These are phyloP conservation scores for Triplophysa yarkandensis DNA, from an alignment of 2,797 vertebrate species.

Conservation along the genomic window DNA sequence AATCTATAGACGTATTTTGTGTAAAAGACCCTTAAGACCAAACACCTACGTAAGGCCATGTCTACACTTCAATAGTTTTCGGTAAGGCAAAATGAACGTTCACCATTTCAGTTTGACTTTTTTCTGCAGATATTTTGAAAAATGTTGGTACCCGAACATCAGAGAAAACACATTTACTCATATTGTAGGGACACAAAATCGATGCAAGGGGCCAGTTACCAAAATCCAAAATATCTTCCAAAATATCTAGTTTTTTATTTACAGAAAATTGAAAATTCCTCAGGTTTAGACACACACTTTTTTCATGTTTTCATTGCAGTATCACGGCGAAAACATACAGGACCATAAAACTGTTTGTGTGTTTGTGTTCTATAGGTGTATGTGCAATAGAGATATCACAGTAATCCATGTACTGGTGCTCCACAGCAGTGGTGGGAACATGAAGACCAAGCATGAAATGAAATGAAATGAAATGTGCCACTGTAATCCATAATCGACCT, in stretches of 20 bases:
- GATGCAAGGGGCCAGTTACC: too few species aligned
- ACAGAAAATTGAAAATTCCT: conserved; percentile 44
- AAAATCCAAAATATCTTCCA: too few species aligned
- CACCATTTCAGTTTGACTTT: too few species aligned
- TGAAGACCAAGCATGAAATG: conserved; percentile 61
- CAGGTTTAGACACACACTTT: background rate
- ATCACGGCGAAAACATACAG: background rate
- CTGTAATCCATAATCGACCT: conserved; percentile 65
- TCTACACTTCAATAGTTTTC: too few species aligned
- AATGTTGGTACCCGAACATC: too few species aligned
- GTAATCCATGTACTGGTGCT: conserved; percentile 32
- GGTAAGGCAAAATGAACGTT: too few species aligned
- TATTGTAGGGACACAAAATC: too few species aligned
- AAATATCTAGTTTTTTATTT: too few species aligned
- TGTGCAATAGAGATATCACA: conserved; percentile 50
- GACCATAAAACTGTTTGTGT: background rate
- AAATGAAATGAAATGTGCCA: conserved; percentile 63
- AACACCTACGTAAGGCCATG: background rate
- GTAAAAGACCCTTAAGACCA: background rate
- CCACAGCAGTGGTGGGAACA: conserved; percentile 41
- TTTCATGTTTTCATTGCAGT: background rate
- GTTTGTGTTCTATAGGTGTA: background rate
- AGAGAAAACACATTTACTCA: too few species aligned
- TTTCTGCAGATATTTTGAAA: too few species aligned
- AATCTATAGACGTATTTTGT: background rate